Base-by-base conservation (phyloP, 2,888 invertebrate species). In the Drepanosiphum platanoidis region DNA sequence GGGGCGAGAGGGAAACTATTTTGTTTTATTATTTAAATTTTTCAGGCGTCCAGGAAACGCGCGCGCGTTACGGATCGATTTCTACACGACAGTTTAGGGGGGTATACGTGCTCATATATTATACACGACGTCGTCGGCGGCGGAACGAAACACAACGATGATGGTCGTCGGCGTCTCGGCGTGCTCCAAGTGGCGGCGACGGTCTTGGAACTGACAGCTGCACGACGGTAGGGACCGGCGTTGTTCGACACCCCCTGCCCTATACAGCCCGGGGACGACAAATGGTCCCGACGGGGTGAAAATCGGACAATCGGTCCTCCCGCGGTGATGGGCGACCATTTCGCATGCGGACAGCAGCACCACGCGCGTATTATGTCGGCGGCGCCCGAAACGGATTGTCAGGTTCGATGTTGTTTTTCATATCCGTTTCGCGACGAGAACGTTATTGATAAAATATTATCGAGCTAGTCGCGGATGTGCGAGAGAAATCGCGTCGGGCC, bases 11-110 rank as follows among this genome's bases (percentile, higher is more conserved):
- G 4, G 18, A 18, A 5, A 15, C 18, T 9, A 5, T 42, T 52
- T 52, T 52, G 52, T 52, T 52, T 52, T 52, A 52, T 52, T 52
- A 52, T 52, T 52, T 52, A 52, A 52, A 52, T 52, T 52, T 52
- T 52, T 52, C 52, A 52, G 52, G 22, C 18, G 18, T 22, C 52
- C 52, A 22, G 52, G 18, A 52, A 52, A 52, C 52, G 52, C 39
- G 39, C 52, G 52, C 39, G 39, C 52, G 18, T 52, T 52, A 52
- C 52, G 52, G 52, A 52, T 52, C 52, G 52, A 52, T 52, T 52
- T 18, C 52, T 18, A 52, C 22, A 52, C 52, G 52, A 52, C 52
- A 52, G 52, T 52, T 52, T 52, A 52, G 18, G 4, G 18, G 52
- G 18, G n/a, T n/a, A n/a, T n/a, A n/a, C 4, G 5, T 22, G 22